Percentiles rank a stretch among this genome's conserved stretches.
These are phyloP conservation scores for Heteractis magnifica DNA, from an alignment of 92 coral and sea anemone species.

Conservation along the genomic window DNA sequence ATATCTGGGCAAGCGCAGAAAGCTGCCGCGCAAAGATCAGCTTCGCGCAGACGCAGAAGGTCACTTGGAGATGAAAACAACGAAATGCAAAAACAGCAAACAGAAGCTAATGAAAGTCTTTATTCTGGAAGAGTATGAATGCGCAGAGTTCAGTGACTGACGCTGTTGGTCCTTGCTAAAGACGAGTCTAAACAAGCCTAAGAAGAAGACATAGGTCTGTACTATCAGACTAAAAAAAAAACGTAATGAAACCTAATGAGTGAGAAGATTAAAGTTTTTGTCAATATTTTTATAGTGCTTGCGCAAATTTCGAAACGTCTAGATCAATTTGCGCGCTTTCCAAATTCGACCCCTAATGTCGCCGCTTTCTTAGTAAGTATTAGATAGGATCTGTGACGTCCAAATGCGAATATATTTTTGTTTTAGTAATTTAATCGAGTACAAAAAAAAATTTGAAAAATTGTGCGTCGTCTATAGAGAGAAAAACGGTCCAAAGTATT, in stretches of 20 bases:
- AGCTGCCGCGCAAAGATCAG: conserved; percentile 86
- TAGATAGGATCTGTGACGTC: background rate
- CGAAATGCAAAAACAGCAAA: conserved; percentile 9
- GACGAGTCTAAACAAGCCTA: background rate
- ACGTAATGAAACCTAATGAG: background rate
- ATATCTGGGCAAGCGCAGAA: conserved; percentile 95
- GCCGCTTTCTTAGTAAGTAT: background rate
- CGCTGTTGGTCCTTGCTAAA: background rate
- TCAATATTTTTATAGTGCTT: background rate
- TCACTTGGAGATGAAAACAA: conserved; percentile 88
- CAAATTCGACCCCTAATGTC: background rate
- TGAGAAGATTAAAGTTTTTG: background rate
- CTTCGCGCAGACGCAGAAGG: conserved; percentile 69
- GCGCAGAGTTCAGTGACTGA: background rate
- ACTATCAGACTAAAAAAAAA: background rate
- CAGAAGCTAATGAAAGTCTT: conserved; percentile 12
- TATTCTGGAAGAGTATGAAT: background rate
- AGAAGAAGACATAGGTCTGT: background rate
- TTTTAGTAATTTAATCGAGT: background rate
- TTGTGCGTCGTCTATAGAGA: background rate
- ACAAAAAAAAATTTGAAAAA: background rate
- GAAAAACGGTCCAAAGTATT: background rate
- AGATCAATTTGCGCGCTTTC: background rate
- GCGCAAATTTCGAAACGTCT: background rate
- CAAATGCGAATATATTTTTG: background rate